Conservation (phyloP, 2,797 vertebrate genomes). For the Eospalax fontanierii region DNA sequence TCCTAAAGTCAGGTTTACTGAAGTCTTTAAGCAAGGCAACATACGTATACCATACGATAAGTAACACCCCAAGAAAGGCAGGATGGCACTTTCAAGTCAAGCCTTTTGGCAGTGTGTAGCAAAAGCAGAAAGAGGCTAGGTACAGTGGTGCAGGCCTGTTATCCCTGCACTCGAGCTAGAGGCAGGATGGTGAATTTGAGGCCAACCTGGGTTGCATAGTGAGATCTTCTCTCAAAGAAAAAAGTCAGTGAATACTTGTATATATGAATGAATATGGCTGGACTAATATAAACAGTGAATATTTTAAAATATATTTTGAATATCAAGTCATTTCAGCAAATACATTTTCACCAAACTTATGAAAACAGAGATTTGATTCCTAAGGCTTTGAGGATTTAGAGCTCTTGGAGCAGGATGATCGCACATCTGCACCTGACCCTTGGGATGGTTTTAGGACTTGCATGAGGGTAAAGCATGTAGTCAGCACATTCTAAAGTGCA, state of each 20-base stretch:
- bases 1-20: slow-evolving; percentile 35
- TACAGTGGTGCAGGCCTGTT: neutral
- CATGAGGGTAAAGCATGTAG: neutral
- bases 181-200: neutral
- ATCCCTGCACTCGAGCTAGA: neutral
- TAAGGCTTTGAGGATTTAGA: slow-evolving; percentile 4
- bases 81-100: neutral
- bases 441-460: neutral
- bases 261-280: neutral
- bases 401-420: neutral
- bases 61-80: neutral
- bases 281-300: neutral
- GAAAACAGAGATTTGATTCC: slow-evolving; percentile 2
- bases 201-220: neutral
- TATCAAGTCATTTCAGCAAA: neutral
- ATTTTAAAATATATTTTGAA: neutral
- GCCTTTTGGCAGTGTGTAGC: neutral
- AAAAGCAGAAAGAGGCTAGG: neutral
- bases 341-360: neutral
- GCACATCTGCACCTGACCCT: rapidly evolving
- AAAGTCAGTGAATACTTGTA: neutral
- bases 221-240: neutral
- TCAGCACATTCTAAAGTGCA: neutral
- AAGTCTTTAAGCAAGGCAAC: neutral
- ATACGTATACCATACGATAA: neutral